These are phyloP conservation scores for Trachelus troglodyta DNA, from an alignment of 2,888 invertebrate species.

Conservation along the genomic window DNA sequence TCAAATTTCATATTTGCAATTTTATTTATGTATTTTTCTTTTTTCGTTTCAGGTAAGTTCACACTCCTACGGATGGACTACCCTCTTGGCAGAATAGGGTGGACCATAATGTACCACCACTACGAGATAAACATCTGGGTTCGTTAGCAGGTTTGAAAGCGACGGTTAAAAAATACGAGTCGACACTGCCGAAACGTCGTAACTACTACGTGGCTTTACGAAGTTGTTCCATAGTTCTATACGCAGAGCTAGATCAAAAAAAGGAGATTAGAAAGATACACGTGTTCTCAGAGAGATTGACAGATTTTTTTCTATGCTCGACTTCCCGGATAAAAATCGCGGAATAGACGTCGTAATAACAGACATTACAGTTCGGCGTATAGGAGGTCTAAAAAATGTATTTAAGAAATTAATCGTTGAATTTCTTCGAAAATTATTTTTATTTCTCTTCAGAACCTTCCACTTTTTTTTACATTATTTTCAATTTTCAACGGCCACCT, in stretches of 20 bases:
- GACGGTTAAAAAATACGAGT: slow-evolving; percentile 15
- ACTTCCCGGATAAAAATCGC: slow-evolving; percentile 10
- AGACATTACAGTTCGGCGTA: no score
- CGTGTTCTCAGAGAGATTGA: slow-evolving; percentile 18
- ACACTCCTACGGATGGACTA: slow-evolving; percentile 9
- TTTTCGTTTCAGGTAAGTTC: slow-evolving; percentile 61
- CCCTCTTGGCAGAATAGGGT: no score
- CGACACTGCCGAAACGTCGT: slow-evolving; percentile 6
- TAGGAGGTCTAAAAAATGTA: no score
- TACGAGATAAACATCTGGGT: slow-evolving; percentile 50
- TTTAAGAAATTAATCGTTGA: no score
- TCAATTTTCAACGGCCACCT: no score
- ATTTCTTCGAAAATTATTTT: no score
- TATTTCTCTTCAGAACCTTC: no score
- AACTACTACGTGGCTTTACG: not conserved
- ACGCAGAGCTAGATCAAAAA: slow-evolving; percentile 11
- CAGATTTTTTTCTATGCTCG: slow-evolving; percentile 15
- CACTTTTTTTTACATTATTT: no score
- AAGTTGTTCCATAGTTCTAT: no score
- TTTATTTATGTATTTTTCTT: slow-evolving; percentile 20
- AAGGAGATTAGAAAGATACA: slow-evolving; percentile 13
- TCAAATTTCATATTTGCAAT: no score
- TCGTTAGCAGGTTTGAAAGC: slow-evolving; percentile 48
- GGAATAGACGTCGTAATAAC: not conserved
- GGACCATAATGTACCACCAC: not conserved